These are phyloP conservation scores for Caranx melampygus DNA, from an alignment of 2,113 vertebrate genomes.

Conservation along the genomic window DNA sequence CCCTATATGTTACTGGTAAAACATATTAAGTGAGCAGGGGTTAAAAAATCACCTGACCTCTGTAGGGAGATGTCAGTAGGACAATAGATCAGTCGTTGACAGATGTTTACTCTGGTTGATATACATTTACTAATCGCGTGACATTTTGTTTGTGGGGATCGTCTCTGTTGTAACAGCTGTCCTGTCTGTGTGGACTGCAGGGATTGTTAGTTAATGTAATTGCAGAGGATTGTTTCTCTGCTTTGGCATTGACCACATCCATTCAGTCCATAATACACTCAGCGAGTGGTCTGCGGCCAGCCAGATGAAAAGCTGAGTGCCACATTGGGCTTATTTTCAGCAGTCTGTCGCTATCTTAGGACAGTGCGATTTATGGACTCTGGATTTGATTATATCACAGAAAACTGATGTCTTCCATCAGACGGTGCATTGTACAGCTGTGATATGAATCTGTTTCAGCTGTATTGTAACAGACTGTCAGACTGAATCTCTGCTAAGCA, in stretches of 20 bases:
- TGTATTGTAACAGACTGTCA: constrained; percentile 14
- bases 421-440: not conserved
- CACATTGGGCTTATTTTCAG: constrained; percentile 36
- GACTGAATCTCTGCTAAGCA: constrained; percentile 26
- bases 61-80: constrained; percentile 10
- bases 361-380: constrained; percentile 26
- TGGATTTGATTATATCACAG: constrained; percentile 33
- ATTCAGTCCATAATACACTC: constrained; percentile 36
- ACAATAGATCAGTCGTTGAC: constrained; percentile 24
- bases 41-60: constrained; percentile 10
- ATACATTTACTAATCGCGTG: constrained; percentile 2
- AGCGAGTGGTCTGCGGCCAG: constrained; percentile 7
- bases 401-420: constrained; percentile 1
- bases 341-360: constrained; percentile 8
- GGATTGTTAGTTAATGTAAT: constrained; percentile 51
- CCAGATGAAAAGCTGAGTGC: constrained; percentile 20
- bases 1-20: not conserved
- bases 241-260: constrained; percentile 27
- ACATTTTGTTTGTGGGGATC: constrained; percentile 23
- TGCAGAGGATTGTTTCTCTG: constrained; percentile 26
- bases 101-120: constrained; percentile 23
- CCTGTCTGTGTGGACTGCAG: constrained; percentile 11
- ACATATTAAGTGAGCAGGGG: not conserved
- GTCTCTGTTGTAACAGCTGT: constrained; percentile 15
- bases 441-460: not conserved